A percentile compares a stretch with the other conserved stretches of the same genome.
Evolutionary conservation across 1,140 invertebrate genomes (phyloP).

Genomic region (Apis dorsata): DNA sequence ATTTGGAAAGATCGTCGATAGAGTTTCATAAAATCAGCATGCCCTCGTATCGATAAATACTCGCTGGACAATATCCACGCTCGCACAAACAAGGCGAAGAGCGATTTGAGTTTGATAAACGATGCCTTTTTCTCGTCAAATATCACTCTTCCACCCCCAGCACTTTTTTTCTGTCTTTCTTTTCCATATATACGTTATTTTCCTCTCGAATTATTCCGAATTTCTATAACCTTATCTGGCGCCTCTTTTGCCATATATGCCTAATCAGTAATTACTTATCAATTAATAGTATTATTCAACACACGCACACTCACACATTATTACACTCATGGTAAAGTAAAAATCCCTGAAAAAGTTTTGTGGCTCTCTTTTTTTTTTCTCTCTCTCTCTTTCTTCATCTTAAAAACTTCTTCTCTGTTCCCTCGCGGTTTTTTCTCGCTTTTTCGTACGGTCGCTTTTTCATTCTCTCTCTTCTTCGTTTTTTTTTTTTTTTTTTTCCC

Average conservation of each 20-base stretch:
- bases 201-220: constrained; percentile 54
- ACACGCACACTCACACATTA: constrained; percentile 78
- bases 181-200: constrained; percentile 31
- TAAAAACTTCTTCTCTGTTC: background rate
- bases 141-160: background rate
- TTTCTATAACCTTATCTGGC: constrained; percentile 46
- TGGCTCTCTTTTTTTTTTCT: constrained; percentile 58
- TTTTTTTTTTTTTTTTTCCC: constrained; percentile 30
- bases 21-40: constrained; percentile 11
- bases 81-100: constrained; percentile 30
- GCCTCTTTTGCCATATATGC: constrained; percentile 56
- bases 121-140: background rate
- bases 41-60: constrained; percentile 5
- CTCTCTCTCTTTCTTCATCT: constrained; percentile 13
- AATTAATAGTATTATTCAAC: constrained; percentile 78
- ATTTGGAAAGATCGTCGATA: constrained; percentile 23
- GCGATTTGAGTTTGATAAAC: background rate
- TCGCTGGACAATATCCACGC: constrained; percentile 26
- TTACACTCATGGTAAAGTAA: constrained; percentile 78
- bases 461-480: constrained; percentile 23
- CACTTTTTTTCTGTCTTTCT: constrained; percentile 1
- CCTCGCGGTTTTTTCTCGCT: background rate
- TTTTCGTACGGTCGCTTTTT: constrained; percentile 53
- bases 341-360: constrained; percentile 76
- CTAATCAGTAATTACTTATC: constrained; percentile 75